These are phyloP conservation scores for Apogon talboti DNA, from an alignment of 2,797 vertebrate species.

Conservation along the genomic window DNA sequence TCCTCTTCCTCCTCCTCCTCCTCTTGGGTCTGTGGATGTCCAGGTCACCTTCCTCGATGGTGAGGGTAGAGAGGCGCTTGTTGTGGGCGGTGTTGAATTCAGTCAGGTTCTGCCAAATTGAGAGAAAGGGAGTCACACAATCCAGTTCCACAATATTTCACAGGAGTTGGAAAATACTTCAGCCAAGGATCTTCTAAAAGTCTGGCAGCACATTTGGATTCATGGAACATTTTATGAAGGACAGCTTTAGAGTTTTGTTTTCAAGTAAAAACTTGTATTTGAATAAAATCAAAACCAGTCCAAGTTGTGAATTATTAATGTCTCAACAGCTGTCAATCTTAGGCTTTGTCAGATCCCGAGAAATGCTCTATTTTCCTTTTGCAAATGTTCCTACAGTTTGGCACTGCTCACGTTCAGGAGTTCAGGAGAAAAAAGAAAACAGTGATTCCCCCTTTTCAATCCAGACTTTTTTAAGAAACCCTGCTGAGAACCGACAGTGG, in stretches of 20 bases:
- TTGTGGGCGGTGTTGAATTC: constrained; percentile 92
- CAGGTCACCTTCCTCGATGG: constrained; percentile 89
- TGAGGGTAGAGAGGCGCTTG: constrained; percentile 89
- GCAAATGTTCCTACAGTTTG: constrained; percentile 27
- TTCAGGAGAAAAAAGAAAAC: constrained; percentile 10
- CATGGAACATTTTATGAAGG: background rate
- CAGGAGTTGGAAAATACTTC: background rate
- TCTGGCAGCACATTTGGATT: constrained; percentile 10
- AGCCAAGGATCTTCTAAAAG: background rate
- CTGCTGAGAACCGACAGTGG: constrained; percentile 46
- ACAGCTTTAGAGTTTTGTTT: background rate
- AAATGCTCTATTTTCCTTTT: constrained; percentile 39
- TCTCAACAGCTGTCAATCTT: constrained; percentile 49
- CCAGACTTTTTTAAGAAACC: constrained; percentile 35
- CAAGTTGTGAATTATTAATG: constrained; percentile 43
- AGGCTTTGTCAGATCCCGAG: constrained; percentile 33
- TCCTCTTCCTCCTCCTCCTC: constrained; percentile 82
- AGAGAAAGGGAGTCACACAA: background rate
- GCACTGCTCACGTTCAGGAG: constrained; percentile 37
- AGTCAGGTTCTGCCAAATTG: constrained; percentile 85
- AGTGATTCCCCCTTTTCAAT: constrained; percentile 42
- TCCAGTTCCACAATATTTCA: background rate
- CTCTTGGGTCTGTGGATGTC: constrained; percentile 86
- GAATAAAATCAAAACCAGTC: constrained; percentile 39
- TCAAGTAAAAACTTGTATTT: constrained; percentile 1